phyloP scores from a whole-genome alignment of 37 sponge, comb jelly and placozoan species.

The Corticium candelabrum region DNA sequence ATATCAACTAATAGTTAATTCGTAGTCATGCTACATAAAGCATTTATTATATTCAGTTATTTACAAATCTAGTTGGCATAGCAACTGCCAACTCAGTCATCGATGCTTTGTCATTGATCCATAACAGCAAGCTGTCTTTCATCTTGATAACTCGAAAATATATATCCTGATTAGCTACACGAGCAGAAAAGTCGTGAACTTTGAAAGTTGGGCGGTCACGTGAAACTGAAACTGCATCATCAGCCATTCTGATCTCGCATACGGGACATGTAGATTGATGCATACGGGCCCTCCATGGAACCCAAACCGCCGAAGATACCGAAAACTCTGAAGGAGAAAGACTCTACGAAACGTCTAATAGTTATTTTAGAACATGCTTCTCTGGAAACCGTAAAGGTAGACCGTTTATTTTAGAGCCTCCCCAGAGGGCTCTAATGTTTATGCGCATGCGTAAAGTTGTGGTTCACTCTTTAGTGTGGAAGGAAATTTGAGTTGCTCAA shows the following conservation, averaged over 20 bases:
- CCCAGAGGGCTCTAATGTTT: background rate
- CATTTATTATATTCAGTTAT: background rate
- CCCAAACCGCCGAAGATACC: conserved; percentile 54
- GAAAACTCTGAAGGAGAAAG: conserved; percentile 45
- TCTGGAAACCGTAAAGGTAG: conserved; percentile 86
- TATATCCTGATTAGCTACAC: background rate
- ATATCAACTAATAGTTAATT: no score
- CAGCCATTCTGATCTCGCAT: no score
- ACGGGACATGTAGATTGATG: no score
- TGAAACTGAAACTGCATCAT: no score
- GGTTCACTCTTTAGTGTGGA: conserved; percentile 20
- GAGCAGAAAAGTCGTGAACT: background rate
- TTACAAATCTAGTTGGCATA: conserved; percentile 47
- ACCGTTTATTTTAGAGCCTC: conserved; percentile 5
- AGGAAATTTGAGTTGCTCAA: conserved; percentile 82
- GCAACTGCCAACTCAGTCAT: conserved; percentile 49
- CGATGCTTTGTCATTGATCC: background rate
- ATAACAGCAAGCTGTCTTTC: background rate
- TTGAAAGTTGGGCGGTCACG: no score
- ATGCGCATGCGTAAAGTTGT: background rate
- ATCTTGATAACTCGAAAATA: background rate
- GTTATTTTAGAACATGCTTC: conserved; percentile 89
- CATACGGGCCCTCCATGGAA: no score
- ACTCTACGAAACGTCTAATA: conserved; percentile 64
- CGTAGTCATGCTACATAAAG: background rate